phyloP scores from a whole-genome alignment of 1,140 invertebrate genomes.

The Leucophenga varia region DNA sequence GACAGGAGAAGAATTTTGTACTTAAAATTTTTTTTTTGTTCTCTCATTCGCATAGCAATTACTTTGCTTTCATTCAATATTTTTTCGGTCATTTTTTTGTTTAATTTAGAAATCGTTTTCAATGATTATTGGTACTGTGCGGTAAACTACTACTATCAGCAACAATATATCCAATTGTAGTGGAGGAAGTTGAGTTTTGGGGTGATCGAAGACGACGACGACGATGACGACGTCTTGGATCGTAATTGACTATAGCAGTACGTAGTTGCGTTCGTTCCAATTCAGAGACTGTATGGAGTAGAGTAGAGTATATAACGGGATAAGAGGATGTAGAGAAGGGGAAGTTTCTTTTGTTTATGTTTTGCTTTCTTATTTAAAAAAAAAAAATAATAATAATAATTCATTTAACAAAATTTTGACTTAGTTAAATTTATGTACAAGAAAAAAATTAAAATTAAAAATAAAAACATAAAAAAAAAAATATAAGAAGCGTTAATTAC shows the following conservation, averaged over 20 bases:
- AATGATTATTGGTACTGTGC: slow-evolving; percentile 25
- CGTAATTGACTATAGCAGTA: slow-evolving; percentile 45
- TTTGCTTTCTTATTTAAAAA: slow-evolving; percentile 2
- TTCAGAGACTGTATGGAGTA: slow-evolving; percentile 53
- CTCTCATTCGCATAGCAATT: too few species aligned
- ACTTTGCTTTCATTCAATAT: slow-evolving; percentile 12
- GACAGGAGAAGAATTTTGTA: not conserved
- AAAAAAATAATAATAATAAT: too few species aligned
- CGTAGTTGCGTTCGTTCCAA: slow-evolving; percentile 42
- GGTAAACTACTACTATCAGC: slow-evolving; percentile 50
- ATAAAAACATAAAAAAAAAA: slow-evolving; percentile 24
- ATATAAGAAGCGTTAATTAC: too few species aligned
- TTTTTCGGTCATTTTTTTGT: slow-evolving; percentile 3
- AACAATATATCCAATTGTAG: slow-evolving; percentile 44
- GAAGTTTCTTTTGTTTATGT: slow-evolving; percentile 8
- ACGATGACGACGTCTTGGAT: slow-evolving; percentile 46
- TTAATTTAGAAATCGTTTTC: slow-evolving; percentile 14
- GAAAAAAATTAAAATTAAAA: slow-evolving; percentile 39
- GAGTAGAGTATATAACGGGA: slow-evolving; percentile 51
- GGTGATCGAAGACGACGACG: slow-evolving; percentile 31
- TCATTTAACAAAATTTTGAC: slow-evolving; percentile 21
- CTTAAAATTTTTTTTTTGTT: not conserved
- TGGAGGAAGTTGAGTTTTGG: slow-evolving; percentile 38
- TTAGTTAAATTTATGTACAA: not conserved
- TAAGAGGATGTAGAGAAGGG: slow-evolving; percentile 27